Base-by-base conservation (phyloP, 2,888 invertebrate species). In the Diachrysia chrysitis region DNA sequence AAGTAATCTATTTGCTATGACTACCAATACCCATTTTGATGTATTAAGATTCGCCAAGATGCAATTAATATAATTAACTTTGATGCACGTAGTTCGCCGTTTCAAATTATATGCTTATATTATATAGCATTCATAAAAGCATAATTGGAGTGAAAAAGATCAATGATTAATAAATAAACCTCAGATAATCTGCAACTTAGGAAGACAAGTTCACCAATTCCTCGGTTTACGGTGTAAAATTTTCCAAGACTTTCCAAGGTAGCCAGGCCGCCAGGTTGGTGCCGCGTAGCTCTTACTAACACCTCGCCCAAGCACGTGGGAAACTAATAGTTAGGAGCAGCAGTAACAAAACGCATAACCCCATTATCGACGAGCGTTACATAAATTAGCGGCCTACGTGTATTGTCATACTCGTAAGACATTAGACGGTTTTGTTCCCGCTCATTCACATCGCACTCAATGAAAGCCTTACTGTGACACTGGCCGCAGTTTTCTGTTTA, bases 301-400 rank as follows among this genome's bases (percentile, higher is more conserved):
- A 71, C 53, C 63, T 63, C 62, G 51, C 25, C 55, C 66, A 59
- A 72, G 70, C 72, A 81, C 83, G 85, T 86, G 86, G 82, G 85
- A 88, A 85, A 78, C 68, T 73, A 78, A 77, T 81, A 62, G 53
- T 70, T 58, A 69, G 60, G 72, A 76, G 71, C 42, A 76, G 66
- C 62, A 56, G 54, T 69, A 73, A 78, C 79, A 79, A 82, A 84
- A 83, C 79, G 75, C 78, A 76, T 83, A 83, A 81, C 85, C 81
- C 73, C 83, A 82, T 76, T 82, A 83, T 79, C 71, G 76, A 67
- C 66, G 71, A 80, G 79, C 73, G 73, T 85, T 84, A 86, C 87
- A 85, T 85, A 84, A 85, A 85, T 81, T 83, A 83, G 58, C 69
- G 42, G 53, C 71, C 78, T 64, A 63, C 81, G 78, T 78, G 83